Evolutionary conservation across 2,797 vertebrate species (phyloP), one percentile per base, ranked within the genome.

Genomic region (Dryobates pubescens): DNA sequence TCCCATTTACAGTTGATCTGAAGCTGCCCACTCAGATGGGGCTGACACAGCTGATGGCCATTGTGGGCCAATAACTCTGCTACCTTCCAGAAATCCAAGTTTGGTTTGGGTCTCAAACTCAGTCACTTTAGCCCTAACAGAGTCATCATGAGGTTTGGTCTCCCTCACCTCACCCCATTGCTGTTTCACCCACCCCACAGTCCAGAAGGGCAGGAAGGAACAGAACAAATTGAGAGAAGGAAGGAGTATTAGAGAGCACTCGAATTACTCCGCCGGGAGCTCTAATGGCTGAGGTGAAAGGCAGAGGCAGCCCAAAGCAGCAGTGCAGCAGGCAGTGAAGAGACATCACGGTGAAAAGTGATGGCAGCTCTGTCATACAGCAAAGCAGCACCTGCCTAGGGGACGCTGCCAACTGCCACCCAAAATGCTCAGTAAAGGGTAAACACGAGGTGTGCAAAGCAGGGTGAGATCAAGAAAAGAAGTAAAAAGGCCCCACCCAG

Each of bases 281-380:
- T 88, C 14, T 10, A 43, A 71, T 6, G 9, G n/a, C 54, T 68
- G 69, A 80, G n/a, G 20, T 80, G 41, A 63, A 57, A 63, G 58
- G 70, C n/a, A 10, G 9, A 76, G 86, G 73, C 79, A 69, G 36
- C 72, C 62, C 0, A 4, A 41, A 72, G 54, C 82, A 49, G 57
- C 3, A 4, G 34, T 2, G 16, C 58, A 58, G 59, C 0, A 0
- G 78, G 56, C 6, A 7, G 68, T 5, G 5, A 18, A 0, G 0
- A 80, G 62, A 89, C 29, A 43, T 51, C 14, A 0, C 2, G 30
- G 16, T 32, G 29, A 63, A 54, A 74, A n/a, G 47, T 0, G 45
- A 61, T 6, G 34, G 71, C 71, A 81, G 67, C 67, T 75, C 63
- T 51, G 38, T 61, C 0, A 20, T 1, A 1, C 1, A 3, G 36